phyloP scores from a whole-genome alignment of 2,888 invertebrate species.

The Polia nebulosa region DNA sequence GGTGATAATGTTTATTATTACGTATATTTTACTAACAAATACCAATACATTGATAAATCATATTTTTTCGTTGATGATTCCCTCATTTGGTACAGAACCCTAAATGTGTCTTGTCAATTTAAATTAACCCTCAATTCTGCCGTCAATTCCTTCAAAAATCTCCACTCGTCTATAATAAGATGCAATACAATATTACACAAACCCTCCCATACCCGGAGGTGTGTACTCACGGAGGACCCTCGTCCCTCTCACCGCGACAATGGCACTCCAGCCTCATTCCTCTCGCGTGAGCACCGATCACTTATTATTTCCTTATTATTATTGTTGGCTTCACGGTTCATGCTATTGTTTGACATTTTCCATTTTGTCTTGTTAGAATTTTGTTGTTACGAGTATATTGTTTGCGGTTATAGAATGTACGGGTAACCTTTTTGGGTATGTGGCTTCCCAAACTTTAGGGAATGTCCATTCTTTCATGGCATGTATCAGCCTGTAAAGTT shows the following conservation, averaged over 20 bases:
- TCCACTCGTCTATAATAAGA: conserved; percentile 56
- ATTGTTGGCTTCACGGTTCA: conserved; percentile 40
- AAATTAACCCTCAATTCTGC: not conserved
- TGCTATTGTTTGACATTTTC: conserved; percentile 71
- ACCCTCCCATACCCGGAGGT: conserved; percentile 72
- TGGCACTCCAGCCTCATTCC: conserved; percentile 73
- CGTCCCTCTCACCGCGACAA: conserved; percentile 75
- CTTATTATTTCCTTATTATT: conserved; percentile 78
- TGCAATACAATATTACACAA: conserved; percentile 59
- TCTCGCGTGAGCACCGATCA: conserved; percentile 77
- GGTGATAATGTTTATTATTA: too few relatives aligned
- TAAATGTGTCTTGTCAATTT: conserved; percentile 12
- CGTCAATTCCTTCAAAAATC: conserved; percentile 31
- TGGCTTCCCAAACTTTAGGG: not conserved
- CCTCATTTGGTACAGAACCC: too few relatives aligned
- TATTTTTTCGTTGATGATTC: too few relatives aligned
- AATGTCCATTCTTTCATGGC: not conserved
- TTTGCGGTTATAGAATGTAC: not conserved
- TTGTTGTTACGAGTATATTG: too few relatives aligned
- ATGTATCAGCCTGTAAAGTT: not conserved
- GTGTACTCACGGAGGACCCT: conserved; percentile 73
- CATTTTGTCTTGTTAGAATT: conserved; percentile 34
- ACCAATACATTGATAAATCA: too few relatives aligned
- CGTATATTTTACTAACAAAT: too few relatives aligned
- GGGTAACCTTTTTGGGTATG: not conserved